These are phyloP conservation scores for Hystrix brachyura DNA, from an alignment of 2,113 vertebrate genomes.

Conservation along the genomic window DNA sequence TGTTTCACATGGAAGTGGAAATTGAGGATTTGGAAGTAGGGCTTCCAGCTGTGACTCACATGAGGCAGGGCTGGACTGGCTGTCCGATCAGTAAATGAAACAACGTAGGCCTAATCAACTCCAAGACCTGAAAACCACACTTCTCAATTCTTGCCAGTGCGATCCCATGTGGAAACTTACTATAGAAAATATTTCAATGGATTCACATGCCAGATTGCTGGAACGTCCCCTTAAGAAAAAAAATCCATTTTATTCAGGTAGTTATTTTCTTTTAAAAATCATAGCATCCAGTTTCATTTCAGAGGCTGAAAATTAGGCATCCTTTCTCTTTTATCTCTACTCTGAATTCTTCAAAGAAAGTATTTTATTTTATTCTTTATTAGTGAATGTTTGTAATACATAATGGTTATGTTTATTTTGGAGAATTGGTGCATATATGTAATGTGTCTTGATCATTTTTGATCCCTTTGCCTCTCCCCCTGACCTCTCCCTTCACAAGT, in stretches of 20 bases:
- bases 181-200: conserved; percentile 66
- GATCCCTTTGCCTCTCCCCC: background rate
- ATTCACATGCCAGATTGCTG: conserved; percentile 69
- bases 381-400: background rate
- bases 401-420: background rate
- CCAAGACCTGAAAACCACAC: conserved; percentile 69
- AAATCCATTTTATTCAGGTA: conserved; percentile 50
- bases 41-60: conserved; percentile 56
- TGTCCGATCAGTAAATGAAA: conserved; percentile 45
- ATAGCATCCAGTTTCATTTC: conserved; percentile 35
- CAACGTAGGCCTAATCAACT: conserved; percentile 40
- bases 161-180: conserved; percentile 70
- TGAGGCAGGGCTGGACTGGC: background rate
- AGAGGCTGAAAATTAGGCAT: background rate
- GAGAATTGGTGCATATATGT: background rate
- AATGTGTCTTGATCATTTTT: background rate
- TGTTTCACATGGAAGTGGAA: conserved; percentile 60
- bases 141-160: conserved; percentile 43
- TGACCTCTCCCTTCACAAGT: background rate
- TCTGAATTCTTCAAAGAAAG: conserved; percentile 48
- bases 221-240: conserved; percentile 35
- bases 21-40: conserved; percentile 61
- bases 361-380: background rate
- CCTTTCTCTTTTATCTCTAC: conserved; percentile 27
- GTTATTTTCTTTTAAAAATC: conserved; percentile 52